Conservation (phyloP, 2,113 vertebrate genomes). For the Typhlomys cinereus region DNA sequence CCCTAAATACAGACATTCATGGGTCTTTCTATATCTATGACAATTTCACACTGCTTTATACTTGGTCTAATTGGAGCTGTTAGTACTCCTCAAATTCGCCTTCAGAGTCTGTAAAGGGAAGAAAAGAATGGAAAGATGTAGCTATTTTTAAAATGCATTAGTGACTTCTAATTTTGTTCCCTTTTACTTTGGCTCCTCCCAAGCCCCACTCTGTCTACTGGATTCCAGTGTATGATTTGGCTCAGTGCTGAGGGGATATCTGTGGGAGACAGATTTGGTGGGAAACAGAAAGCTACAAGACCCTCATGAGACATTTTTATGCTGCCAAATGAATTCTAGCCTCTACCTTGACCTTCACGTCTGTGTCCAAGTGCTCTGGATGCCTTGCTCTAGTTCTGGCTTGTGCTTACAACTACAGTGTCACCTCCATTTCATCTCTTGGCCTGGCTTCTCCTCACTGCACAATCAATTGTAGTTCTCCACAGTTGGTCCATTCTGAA, state of each 20-base stretch:
- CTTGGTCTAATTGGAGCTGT: not conserved
- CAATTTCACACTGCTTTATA: not conserved
- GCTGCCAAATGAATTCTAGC: not conserved
- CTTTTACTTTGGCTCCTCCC: not conserved
- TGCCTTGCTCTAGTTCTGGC: not conserved
- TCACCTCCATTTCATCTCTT: not conserved
- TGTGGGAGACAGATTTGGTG: not conserved
- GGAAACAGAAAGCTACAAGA: not conserved
- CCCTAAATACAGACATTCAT: not conserved
- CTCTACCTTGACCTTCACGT: not conserved
- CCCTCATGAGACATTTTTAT: not conserved
- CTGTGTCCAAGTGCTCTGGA: not conserved
- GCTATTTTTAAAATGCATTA: not conserved
- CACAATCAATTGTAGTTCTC: not conserved
- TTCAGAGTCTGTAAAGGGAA: constrained; percentile 53
- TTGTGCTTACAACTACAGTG: not conserved
- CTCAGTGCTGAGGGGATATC: not conserved
- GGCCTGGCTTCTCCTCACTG: not conserved
- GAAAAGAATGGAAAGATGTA: constrained; percentile 28
- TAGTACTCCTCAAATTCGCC: not conserved
- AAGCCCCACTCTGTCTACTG: not conserved
- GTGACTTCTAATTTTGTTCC: not conserved
- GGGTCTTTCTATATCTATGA: not conserved
- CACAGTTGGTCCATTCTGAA: not conserved
- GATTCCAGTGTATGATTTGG: not conserved